Base-by-base conservation (phyloP, 2,888 invertebrate genomes). In the Ypsolopha sequella region DNA sequence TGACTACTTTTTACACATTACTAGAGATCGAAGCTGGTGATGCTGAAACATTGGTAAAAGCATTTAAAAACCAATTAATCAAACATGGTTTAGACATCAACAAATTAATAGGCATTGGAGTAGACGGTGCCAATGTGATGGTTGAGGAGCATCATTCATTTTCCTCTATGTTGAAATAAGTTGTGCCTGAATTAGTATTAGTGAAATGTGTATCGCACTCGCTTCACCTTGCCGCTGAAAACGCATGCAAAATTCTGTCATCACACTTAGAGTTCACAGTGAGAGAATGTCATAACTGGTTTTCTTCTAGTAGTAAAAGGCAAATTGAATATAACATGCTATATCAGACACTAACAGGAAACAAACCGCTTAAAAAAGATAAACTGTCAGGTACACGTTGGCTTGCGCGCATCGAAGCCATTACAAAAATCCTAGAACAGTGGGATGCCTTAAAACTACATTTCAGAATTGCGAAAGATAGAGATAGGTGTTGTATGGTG, bases 351-450 rank as follows among this genome's bases (percentile, higher is more conserved):
- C 13, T 43, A 43, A 13, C n/a, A 13, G n/a, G n/a, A 43, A 43
- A 43, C n/a, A 43, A 13, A n/a, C 11, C 13, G 13, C 43, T 43
- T 43, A 43, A 43, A 43, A 43, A 13, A n/a, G 13, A 43, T 43
- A 43, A 43, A 43, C 13, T 13, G 13, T n/a, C 43, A 13, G 43
- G 43, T 13, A 43, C 43, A n/a, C n/a, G 43, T 13, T 47, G 46
- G 46, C 13, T 47, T 35, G 10, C 35, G n/a, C 10, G 35, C n/a
- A 11, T 11, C 36, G 46, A 47, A 13, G 46, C 46, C 10, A 35
- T 47, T 35, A 47, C 46, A 47, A 47, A 47, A 47, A 47, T 47
- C n/a, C 13, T 47, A 47, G 46, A 47, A n/a, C 46, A 47, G n/a
- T 47, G 35, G 46, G 46, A 47, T 47, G 46, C 35, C 10, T 13